phyloP scores from a whole-genome alignment of 2,797 vertebrate species.

The Gymnocypris eckloni region DNA sequence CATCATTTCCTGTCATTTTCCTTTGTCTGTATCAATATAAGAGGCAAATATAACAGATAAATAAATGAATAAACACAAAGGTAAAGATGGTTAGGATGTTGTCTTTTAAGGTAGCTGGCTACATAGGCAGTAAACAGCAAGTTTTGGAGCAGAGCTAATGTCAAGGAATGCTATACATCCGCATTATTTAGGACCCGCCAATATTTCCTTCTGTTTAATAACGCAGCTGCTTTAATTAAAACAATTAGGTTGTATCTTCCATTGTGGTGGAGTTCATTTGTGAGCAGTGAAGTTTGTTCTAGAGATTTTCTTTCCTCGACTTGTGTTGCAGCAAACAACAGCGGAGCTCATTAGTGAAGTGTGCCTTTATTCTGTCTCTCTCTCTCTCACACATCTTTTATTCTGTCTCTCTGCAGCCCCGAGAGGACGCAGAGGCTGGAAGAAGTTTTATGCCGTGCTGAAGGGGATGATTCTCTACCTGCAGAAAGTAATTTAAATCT shows the following conservation, averaged over 20 bases:
- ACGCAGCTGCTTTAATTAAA: constrained; percentile 16
- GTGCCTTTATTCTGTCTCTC: constrained; percentile 32
- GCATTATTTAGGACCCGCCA: background rate
- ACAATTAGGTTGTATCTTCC: constrained; percentile 2
- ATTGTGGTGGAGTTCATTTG: background rate
- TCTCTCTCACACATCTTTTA: background rate
- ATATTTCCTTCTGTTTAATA: constrained; percentile 19
- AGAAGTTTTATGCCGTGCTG: constrained; percentile 97
- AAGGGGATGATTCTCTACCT: constrained; percentile 97
- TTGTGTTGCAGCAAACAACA: constrained; percentile 39
- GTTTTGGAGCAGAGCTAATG: background rate
- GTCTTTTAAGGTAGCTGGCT: background rate
- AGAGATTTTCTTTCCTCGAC: constrained; percentile 30
- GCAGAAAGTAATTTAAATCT: constrained; percentile 87
- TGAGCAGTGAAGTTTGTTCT: background rate
- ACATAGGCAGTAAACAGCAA: background rate
- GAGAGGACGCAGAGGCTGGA: constrained; percentile 95
- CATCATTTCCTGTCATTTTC: background rate
- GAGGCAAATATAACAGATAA: background rate
- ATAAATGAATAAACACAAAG: background rate
- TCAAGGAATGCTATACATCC: constrained; percentile 24
- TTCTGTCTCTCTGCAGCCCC: constrained; percentile 79
- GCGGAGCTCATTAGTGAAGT: constrained; percentile 43
- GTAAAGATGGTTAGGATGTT: background rate
- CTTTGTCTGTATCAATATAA: background rate